Conservation (phyloP, 2,888 invertebrate genomes). For the Sinopyrophorus schimmeli region DNA sequence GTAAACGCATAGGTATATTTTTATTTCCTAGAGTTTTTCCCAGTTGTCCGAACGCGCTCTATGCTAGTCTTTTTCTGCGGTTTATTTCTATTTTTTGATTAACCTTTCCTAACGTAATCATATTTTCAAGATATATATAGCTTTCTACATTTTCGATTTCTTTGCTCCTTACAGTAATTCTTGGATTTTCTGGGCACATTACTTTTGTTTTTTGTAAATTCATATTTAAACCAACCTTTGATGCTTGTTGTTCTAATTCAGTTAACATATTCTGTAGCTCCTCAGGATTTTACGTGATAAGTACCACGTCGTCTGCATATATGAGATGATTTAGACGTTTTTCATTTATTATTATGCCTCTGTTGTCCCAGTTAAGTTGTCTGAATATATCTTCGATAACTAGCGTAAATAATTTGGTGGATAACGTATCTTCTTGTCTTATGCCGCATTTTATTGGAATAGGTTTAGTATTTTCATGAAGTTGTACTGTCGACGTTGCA, state of each 20-base stretch:
- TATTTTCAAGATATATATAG: constrained; percentile 8
- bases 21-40: constrained; percentile 3
- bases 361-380: constrained; percentile 2
- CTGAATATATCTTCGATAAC: constrained; percentile 6
- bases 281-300: not conserved
- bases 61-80: constrained; percentile 9
- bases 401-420: constrained; percentile 8
- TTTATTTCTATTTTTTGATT: constrained; percentile 4
- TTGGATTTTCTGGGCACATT: constrained; percentile 6
- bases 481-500: not conserved
- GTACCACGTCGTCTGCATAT: constrained; percentile 1
- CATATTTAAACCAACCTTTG: constrained; percentile 6
- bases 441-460: not conserved
- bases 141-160: constrained; percentile 5
- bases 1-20: constrained; percentile 2
- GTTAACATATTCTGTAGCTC: constrained; percentile 5
- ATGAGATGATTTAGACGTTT: no score
- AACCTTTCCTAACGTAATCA: not conserved
- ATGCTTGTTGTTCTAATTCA: not conserved
- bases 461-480: not conserved
- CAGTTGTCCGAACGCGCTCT: not conserved
- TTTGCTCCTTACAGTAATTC: not conserved
- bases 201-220: constrained; percentile 7
- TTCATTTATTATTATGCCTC: constrained; percentile 7
- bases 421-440: constrained; percentile 2